Base-by-base conservation (phyloP, 30 jellyfish, hydroid and myxozoan species). In the Calvadosia cruxmelitensis region DNA sequence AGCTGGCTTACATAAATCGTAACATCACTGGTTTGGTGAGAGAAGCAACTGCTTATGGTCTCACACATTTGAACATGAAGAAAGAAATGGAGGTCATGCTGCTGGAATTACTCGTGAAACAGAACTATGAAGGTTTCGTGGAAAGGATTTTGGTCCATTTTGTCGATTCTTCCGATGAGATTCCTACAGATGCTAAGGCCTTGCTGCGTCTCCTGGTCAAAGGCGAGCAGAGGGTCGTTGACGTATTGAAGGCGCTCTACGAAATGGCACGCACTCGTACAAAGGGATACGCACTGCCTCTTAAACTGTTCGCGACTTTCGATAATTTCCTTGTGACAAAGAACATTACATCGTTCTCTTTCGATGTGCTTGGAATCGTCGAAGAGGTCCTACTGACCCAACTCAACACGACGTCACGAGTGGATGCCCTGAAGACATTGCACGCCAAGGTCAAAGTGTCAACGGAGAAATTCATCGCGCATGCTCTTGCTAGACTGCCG, bases 1-100 rank as follows among this genome's bases (percentile, higher is more conserved):
- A 20, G 20, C 15, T 5, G 20, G 57, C 20, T 20, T 10, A 5
- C 15, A 5, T 42, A 10, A 42, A 10, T 15, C 33, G 30, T 7
- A 66, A 66, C 29, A 3, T 66, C 75, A 66, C 75, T 3, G 75
- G 30, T 2, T 31, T 66, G 10, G 63, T 51, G 3, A 31, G 69
- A 15, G 75, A 66, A 34, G 24, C 26, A n/a, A 5, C 67, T 20
- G 27, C 20, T 20, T 66, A 27, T 66, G 75, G 75, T 2, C 3
- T 66, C 25, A 24, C 61, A n/a, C 31, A 66, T 15, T 25, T 66
- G 3, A 15, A 29, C 31, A 27, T 66, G 30, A 49, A 61, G n/a
- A 34, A 32, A 2, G 63, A 66, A 30, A 30, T 51, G 3, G 34
- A 29, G 31, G 28, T 3, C 2, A 51, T 32, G 2, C 29, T 66